Evolutionary conservation across 92 coral and sea anemone genomes (phyloP), one percentile per base, ranked within the genome.

Genomic region (Porites lobata): DNA sequence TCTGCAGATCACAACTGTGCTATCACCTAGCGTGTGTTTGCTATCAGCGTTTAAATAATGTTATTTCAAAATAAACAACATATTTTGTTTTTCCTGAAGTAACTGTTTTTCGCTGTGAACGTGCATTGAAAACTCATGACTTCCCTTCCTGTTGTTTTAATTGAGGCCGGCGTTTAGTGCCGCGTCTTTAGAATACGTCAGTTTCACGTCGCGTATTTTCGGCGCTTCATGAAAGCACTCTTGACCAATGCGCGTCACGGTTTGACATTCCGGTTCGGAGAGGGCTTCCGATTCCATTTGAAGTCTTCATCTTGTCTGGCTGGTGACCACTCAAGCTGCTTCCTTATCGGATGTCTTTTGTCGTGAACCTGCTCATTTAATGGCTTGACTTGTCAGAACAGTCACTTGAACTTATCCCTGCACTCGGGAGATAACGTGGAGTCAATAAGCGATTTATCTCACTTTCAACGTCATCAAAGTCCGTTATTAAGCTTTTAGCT

Each of bases 81-180:
- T 62, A 62, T 84, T 84, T 64, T 65, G 73, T 65, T 73, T 73
- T 84, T 84, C 81, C 80, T 75, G 80, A 52, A 84, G 80, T 84
- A 84, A 84, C 87, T 74, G 87, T 84, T 84, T 65, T 84, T 29
- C 65, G 58, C 75, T 61, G 50, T 74, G 73, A 14, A 26, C 32
- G 54, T 26, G 72, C 21, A 73, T 84, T 73, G 71, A 74, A 73
- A 83, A 50, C 69, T 63, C 59, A 59, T 50, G 71, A 58, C 68
- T 72, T 75, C 10, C 64, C 87, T 84, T 84, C 87, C 87, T 84
- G 87, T 74, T 72, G 87, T 84, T 64, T 84, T 73, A 84, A 84
- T 74, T 84, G 87, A 59, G 80, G 71, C 69, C 50, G 87, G 87
- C 81, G 79, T 62, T 65, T 67, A 14, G 38, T 64, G 80, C 65